Percentiles rank a stretch among this genome's conserved stretches.
phyloP scores from a whole-genome alignment of 2,888 invertebrate genomes.

The Timandra comae region DNA sequence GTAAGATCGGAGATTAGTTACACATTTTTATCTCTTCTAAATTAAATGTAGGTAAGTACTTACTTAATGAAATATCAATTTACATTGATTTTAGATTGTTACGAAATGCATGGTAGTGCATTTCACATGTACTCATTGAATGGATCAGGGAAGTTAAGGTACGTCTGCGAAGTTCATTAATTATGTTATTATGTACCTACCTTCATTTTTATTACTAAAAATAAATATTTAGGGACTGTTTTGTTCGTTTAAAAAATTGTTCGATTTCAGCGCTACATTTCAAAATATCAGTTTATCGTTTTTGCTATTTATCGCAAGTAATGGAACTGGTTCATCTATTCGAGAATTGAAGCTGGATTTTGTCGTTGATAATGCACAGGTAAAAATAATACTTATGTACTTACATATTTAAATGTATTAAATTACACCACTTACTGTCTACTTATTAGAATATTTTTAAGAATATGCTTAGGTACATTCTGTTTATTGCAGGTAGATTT shows the following conservation, averaged over 20 bases:
- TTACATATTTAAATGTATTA: too few relatives aligned
- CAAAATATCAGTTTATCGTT: conserved; percentile 18
- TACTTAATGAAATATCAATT: not conserved
- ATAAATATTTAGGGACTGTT: too few relatives aligned
- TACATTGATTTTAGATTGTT: conserved; percentile 30
- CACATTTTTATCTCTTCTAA: too few relatives aligned
- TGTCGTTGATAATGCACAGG: conserved; percentile 18
- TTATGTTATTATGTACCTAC: not conserved
- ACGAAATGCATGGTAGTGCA: conserved; percentile 36
- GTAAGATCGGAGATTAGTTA: too few relatives aligned
- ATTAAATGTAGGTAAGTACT: not conserved
- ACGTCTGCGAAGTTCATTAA: conserved; percentile 11
- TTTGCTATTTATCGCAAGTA: conserved; percentile 17
- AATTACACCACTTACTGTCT: too few relatives aligned
- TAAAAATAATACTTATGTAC: conserved; percentile 8
- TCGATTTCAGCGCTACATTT: conserved; percentile 23
- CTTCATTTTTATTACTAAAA: too few relatives aligned
- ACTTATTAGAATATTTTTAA: too few relatives aligned
- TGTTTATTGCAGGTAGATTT: conserved; percentile 37
- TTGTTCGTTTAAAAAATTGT: too few relatives aligned
- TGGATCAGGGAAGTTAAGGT: conserved; percentile 40
- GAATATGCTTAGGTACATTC: too few relatives aligned
- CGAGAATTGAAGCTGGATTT: conserved; percentile 16
- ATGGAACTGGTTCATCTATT: conserved; percentile 19
- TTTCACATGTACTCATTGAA: conserved; percentile 32